A percentile compares a stretch with the other conserved stretches of the same genome.
These are phyloP conservation scores for Chaetorhynchus papuensis DNA, from an alignment of 2,113 vertebrate species.

Conservation along the genomic window DNA sequence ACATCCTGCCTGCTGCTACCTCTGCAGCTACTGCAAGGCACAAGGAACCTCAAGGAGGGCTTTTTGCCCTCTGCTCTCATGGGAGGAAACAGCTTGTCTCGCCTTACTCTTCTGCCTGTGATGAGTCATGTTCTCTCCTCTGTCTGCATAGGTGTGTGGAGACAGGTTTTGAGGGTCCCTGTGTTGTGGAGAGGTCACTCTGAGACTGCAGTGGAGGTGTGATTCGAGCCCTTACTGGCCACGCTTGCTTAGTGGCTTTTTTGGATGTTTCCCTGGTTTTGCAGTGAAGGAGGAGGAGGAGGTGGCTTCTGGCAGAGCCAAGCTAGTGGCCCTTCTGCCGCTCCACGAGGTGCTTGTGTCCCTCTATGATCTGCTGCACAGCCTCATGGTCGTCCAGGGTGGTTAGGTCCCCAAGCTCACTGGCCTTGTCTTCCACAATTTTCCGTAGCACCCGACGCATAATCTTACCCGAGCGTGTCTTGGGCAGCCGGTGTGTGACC, in stretches of 20 bases:
- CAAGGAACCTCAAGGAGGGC: not conserved
- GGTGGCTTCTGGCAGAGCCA: not conserved
- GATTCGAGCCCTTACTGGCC: not conserved
- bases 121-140: not conserved
- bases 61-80: not conserved
- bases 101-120: not conserved
- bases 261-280: not conserved
- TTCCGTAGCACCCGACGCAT: slow-evolving; percentile 78
- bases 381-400: slow-evolving; percentile 73
- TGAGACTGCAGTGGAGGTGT: not conserved
- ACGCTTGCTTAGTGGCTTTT: not conserved
- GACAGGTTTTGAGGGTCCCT: not conserved
- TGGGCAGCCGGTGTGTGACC: slow-evolving; percentile 70
- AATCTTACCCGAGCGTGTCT: slow-evolving; percentile 81
- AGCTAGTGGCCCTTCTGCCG: not conserved
- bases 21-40: not conserved
- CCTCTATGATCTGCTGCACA: slow-evolving; percentile 73
- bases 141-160: not conserved
- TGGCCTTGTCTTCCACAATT: slow-evolving; percentile 70
- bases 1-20: not conserved
- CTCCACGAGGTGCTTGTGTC: slow-evolving; percentile 18
- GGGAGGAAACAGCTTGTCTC: not conserved
- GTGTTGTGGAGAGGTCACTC: not conserved
- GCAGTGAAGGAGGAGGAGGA: not conserved
- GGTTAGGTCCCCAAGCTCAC: slow-evolving; percentile 75